Conservation (phyloP, 1,140 invertebrate genomes). For the Telenomus remus region DNA sequence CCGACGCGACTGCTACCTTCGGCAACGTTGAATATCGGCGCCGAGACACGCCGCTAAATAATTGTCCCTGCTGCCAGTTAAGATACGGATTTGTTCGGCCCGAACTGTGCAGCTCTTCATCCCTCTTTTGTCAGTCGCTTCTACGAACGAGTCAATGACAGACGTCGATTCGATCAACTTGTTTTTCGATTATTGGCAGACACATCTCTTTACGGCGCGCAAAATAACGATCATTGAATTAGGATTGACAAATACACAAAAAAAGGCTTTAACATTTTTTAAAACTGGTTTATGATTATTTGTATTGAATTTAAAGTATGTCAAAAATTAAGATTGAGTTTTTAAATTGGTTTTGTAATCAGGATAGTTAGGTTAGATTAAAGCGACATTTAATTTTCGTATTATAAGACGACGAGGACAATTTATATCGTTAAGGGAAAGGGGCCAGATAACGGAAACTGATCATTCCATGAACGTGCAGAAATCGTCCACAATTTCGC, state of each 20-base stretch:
- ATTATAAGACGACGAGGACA: slow-evolving; percentile 23
- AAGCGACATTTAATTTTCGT: slow-evolving; percentile 32
- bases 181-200: slow-evolving; percentile 63
- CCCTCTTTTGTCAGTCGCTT: slow-evolving; percentile 43
- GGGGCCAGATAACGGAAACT: slow-evolving; percentile 29
- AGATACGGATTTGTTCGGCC: slow-evolving; percentile 67
- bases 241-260: slow-evolving; percentile 29
- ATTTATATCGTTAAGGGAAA: slow-evolving; percentile 36
- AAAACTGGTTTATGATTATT: neutral
- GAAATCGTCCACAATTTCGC: slow-evolving; percentile 29
- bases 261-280: slow-evolving; percentile 4
- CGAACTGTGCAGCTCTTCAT: slow-evolving; percentile 27
- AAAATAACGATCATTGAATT: slow-evolving; percentile 7
- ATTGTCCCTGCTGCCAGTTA: slow-evolving; percentile 71
- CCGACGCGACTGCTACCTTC: slow-evolving; percentile 51
- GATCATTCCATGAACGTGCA: slow-evolving; percentile 38
- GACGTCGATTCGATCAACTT: slow-evolving; percentile 62
- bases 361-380: slow-evolving; percentile 4
- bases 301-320: too few relatives aligned
- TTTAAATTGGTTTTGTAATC: neutral
- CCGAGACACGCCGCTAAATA: slow-evolving; percentile 69
- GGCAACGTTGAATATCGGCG: slow-evolving; percentile 55
- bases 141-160: slow-evolving; percentile 64
- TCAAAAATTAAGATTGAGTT: too few relatives aligned
- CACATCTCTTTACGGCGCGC: slow-evolving; percentile 27